Evolutionary conservation across 2,888 invertebrate species (phyloP).

Genomic region (Mythimna albipuncta): DNA sequence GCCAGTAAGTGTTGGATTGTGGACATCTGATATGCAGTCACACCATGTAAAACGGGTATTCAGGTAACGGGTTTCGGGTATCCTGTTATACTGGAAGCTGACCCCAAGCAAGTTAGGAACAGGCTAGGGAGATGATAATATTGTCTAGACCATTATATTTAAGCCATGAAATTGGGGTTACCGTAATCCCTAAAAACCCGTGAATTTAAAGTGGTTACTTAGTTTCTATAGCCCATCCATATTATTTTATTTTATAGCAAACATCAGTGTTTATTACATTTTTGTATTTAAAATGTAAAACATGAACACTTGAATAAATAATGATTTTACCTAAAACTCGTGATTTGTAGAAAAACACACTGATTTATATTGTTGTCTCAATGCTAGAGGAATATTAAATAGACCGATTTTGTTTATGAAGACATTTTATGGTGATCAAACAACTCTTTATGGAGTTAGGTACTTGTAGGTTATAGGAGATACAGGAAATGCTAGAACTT

Average conservation of each 20-base stretch:
- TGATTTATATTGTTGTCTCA: slow-evolving; percentile 55
- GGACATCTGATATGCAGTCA: too few species aligned
- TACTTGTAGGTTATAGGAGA: background rate
- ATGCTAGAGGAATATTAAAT: slow-evolving; percentile 54
- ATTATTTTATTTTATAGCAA: background rate
- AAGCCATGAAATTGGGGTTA: background rate
- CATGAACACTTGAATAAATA: slow-evolving; percentile 31
- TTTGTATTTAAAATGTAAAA: slow-evolving; percentile 14
- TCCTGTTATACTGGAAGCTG: too few species aligned
- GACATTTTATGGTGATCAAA: slow-evolving; percentile 1
- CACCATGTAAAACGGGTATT: too few species aligned
- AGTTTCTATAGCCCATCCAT: background rate
- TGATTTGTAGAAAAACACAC: slow-evolving; percentile 25
- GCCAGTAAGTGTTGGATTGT: too few species aligned
- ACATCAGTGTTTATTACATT: background rate
- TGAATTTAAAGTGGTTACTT: background rate
- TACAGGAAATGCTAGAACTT: too few species aligned
- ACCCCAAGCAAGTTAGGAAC: too few species aligned
- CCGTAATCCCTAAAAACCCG: background rate
- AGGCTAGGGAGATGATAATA: too few species aligned
- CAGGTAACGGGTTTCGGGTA: too few species aligned
- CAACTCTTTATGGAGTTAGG: background rate
- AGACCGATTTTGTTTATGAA: background rate
- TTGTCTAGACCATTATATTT: too few species aligned
- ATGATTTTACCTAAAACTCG: slow-evolving; percentile 36